Conservation (phyloP, 2,797 vertebrate species). For the Pseudomugil gertrudae region DNA sequence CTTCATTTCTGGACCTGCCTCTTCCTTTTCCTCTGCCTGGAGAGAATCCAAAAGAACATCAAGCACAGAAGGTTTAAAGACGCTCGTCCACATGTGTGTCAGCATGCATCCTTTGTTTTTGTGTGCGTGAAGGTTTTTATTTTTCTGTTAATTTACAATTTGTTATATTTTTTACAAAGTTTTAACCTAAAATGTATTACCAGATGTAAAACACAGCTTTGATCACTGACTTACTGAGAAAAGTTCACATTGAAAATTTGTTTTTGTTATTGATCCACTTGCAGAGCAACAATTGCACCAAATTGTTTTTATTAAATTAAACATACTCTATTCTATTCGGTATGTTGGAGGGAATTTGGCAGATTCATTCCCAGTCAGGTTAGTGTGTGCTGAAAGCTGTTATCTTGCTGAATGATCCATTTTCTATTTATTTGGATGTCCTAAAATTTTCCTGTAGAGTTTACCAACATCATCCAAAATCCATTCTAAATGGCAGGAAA, state of each 20-base stretch:
- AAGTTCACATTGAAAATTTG: background rate
- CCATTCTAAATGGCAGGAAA: too few species aligned
- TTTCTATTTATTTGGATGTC: background rate
- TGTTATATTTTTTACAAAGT: background rate
- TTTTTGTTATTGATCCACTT: too few species aligned
- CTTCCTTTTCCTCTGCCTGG: slow-evolving; percentile 91
- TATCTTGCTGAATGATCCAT: too few species aligned
- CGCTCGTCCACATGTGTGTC: background rate
- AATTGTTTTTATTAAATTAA: background rate
- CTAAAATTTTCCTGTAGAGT: background rate
- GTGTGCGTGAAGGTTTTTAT: background rate
- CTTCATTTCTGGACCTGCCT: slow-evolving; percentile 89
- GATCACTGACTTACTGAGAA: background rate
- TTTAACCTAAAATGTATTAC: background rate
- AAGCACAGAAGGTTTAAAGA: background rate
- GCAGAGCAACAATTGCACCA: background rate
- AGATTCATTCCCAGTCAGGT: background rate
- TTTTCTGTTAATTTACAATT: too few species aligned
- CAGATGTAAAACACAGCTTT: too few species aligned
- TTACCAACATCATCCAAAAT: background rate
- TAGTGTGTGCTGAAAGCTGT: background rate
- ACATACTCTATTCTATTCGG: background rate
- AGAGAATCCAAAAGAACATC: slow-evolving; percentile 27
- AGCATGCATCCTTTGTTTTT: background rate
- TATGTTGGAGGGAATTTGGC: background rate